These are phyloP conservation scores for Erpornis zantholeuca DNA, from an alignment of 2,113 vertebrate genomes.

Conservation along the genomic window DNA sequence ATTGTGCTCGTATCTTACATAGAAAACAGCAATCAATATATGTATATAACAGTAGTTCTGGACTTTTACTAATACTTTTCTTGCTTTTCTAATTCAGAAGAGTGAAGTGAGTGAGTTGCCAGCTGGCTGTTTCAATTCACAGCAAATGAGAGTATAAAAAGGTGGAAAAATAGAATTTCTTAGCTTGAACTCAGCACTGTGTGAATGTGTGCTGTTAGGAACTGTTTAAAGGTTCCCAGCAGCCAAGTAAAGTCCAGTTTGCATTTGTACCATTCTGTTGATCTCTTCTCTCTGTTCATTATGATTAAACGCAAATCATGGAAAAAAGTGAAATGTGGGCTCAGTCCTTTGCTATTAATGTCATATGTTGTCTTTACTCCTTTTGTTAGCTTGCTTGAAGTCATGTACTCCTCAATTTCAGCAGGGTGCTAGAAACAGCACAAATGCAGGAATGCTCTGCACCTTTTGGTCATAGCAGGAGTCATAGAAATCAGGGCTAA, in stretches of 20 bases:
- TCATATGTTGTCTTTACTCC: not conserved
- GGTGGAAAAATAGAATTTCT: not conserved
- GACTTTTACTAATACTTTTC: not conserved
- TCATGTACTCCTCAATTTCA: not conserved
- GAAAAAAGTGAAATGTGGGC: not conserved
- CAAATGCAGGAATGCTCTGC: not conserved
- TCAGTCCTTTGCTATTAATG: not conserved
- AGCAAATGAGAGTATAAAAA: not conserved
- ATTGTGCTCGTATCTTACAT: not conserved
- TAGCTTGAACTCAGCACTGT: not conserved
- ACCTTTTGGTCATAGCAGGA: not conserved
- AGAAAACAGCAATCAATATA: not conserved
- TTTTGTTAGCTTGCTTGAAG: not conserved
- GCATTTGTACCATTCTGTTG: not conserved
- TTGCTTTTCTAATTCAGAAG: not conserved
- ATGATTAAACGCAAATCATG: not conserved
- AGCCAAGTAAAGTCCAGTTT: not conserved
- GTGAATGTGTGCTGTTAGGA: not conserved
- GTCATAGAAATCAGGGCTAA: not conserved
- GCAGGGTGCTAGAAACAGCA: not conserved
- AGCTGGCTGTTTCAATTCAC: not conserved
- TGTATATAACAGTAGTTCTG: not conserved
- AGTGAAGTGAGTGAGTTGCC: not conserved
- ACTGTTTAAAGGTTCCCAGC: not conserved
- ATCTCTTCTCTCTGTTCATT: not conserved